Evolutionary conservation across 2,797 vertebrate genomes (phyloP).

Genomic region (Melanotaenia maccullochi): DNA sequence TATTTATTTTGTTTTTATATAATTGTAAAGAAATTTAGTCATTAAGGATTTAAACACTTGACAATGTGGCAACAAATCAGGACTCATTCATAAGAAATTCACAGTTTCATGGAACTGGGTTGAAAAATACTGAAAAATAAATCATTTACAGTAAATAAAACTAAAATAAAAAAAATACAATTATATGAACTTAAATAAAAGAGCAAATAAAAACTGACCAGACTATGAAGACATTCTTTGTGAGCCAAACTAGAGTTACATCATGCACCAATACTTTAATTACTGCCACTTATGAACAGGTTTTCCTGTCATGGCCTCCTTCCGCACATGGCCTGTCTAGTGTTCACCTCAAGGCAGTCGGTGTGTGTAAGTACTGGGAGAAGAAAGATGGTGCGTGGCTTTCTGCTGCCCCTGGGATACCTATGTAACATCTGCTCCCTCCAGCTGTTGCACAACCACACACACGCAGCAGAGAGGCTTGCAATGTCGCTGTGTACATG

Average conservation of each 20-base stretch:
- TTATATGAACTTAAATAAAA: background rate
- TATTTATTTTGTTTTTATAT: too few species aligned
- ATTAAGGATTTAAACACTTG: too few species aligned
- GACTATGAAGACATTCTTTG: too few species aligned
- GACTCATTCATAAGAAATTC: too few species aligned
- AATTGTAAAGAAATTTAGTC: too few species aligned
- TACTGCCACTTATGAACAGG: slow-evolving; percentile 23
- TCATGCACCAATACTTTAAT: background rate
- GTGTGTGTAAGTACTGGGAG: slow-evolving; percentile 32
- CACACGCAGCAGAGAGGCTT: slow-evolving; percentile 8
- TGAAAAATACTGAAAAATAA: too few species aligned
- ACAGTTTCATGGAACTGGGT: too few species aligned
- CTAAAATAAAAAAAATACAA: too few species aligned
- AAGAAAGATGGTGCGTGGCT: slow-evolving; percentile 27
- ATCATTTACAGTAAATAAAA: too few species aligned
- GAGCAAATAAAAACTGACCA: background rate
- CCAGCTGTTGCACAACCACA: slow-evolving; percentile 50
- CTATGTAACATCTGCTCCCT: slow-evolving; percentile 56
- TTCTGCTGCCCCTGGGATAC: slow-evolving; percentile 36
- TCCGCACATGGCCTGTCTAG: slow-evolving; percentile 22
- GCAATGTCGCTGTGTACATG: slow-evolving; percentile 17
- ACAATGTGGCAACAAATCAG: too few species aligned
- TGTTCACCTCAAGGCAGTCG: slow-evolving; percentile 27
- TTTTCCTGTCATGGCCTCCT: slow-evolving; percentile 10
- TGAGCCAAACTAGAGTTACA: background rate